phyloP scores from a whole-genome alignment of 2,113 vertebrate species.

The Pipra filicauda region DNA sequence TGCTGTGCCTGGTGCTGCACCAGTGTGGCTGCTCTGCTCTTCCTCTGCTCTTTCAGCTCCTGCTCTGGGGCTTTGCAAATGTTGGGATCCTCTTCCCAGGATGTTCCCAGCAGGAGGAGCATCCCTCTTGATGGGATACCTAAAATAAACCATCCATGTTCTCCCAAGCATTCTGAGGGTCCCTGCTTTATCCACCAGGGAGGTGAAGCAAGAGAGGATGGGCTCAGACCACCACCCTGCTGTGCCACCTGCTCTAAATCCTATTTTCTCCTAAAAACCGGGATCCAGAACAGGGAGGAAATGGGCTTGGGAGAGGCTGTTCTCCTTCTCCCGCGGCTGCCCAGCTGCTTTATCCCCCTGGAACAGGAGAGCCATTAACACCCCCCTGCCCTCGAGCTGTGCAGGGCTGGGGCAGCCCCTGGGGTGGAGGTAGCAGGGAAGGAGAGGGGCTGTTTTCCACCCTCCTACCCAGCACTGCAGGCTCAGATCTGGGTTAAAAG shows the following conservation, averaged over 20 bases:
- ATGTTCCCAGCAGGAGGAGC: not conserved
- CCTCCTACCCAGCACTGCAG: fast-evolving
- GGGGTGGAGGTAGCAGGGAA: not conserved
- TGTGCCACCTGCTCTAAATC: not conserved
- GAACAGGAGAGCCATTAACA: not conserved
- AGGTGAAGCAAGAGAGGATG: fast-evolving
- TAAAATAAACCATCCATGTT: fast-evolving
- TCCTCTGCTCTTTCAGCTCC: not conserved
- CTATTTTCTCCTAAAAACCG: not conserved
- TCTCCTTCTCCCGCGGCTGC: not conserved
- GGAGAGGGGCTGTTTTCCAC: not conserved
- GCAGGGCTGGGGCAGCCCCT: not conserved
- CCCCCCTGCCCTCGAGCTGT: fast-evolving
- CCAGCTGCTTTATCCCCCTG: not conserved
- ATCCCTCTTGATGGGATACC: not conserved
- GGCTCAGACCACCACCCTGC: not conserved
- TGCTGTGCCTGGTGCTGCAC: fast-evolving
- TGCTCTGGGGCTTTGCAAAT: not conserved
- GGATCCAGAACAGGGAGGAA: not conserved
- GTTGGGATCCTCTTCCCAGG: not conserved
- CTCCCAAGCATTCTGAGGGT: not conserved
- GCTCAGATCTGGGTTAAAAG: not conserved
- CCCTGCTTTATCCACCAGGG: not conserved
- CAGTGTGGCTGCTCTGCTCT: fast-evolving
- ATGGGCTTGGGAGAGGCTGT: fast-evolving